Conservation (phyloP, 2,888 invertebrate species). For the Volucella bombylans region DNA sequence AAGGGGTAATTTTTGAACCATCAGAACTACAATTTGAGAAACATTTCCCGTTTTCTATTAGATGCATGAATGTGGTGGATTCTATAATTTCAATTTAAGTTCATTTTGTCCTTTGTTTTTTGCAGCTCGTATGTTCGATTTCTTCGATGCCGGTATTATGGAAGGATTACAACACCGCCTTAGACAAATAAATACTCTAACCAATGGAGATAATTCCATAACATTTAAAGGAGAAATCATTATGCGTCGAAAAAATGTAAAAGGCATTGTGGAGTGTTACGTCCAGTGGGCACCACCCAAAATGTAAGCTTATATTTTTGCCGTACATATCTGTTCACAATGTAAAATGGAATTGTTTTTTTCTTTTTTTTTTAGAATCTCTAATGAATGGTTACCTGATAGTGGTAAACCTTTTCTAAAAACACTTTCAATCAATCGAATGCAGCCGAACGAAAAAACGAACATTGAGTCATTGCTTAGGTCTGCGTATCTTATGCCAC, state of each 20-base stretch:
- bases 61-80: background rate
- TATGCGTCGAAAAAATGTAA: slow-evolving; percentile 86
- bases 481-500: slow-evolving; percentile 80
- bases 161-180: slow-evolving; percentile 94
- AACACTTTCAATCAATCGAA: slow-evolving; percentile 83
- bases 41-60: no score
- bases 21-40: no score
- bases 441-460: slow-evolving; percentile 80
- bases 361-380: slow-evolving; percentile 85
- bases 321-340: background rate
- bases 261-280: slow-evolving; percentile 88
- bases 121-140: slow-evolving; percentile 96
- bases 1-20: no score
- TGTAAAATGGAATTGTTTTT: background rate
- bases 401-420: slow-evolving; percentile 86
- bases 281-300: slow-evolving; percentile 92
- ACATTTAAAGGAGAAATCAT: slow-evolving; percentile 88
- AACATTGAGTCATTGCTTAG: slow-evolving; percentile 79
- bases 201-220: slow-evolving; percentile 87
- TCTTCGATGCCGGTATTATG: slow-evolving; percentile 96
- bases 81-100: slow-evolving; percentile 36
- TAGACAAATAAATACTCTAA: slow-evolving; percentile 86
- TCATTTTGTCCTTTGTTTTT: slow-evolving; percentile 74
- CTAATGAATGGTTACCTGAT: slow-evolving; percentile 93
- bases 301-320: slow-evolving; percentile 87